Evolutionary conservation across 2,113 vertebrate genomes (phyloP).

Genomic region (Otocyon megalotis): DNA sequence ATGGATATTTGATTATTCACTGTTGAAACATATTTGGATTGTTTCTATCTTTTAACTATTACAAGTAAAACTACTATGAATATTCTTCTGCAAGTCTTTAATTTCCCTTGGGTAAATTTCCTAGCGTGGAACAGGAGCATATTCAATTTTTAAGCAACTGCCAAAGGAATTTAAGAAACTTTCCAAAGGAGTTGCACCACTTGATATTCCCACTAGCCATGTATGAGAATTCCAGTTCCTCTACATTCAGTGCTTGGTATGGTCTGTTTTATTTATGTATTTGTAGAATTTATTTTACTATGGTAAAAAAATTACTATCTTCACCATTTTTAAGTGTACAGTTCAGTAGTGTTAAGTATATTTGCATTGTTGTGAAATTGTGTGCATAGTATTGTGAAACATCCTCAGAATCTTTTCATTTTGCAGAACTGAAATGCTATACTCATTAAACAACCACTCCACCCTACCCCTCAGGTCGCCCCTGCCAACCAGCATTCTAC

Average conservation of each 20-base stretch:
- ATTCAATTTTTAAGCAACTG: not conserved
- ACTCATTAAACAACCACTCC: not conserved
- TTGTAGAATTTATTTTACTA: not conserved
- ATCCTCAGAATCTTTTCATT: slow-evolving; percentile 3
- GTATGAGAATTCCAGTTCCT: not conserved
- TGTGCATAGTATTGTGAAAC: not conserved
- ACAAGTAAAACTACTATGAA: not conserved
- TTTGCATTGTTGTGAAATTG: not conserved
- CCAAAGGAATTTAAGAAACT: not conserved
- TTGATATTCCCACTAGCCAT: not conserved
- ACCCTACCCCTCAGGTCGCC: no score
- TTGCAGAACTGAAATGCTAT: not conserved
- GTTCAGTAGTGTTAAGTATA: not conserved
- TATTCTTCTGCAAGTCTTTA: not conserved
- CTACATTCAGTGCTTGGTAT: not conserved
- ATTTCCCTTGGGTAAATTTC: not conserved
- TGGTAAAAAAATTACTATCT: not conserved
- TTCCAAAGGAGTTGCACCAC: not conserved
- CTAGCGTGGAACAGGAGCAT: not conserved
- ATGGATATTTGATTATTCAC: not conserved
- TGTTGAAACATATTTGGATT: not conserved
- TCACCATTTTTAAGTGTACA: not conserved
- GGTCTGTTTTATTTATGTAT: not conserved
- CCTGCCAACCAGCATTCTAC: not conserved
- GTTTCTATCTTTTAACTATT: not conserved